phyloP scores from a whole-genome alignment of 2,888 invertebrate species.

The Hydrotaea diabolus region DNA sequence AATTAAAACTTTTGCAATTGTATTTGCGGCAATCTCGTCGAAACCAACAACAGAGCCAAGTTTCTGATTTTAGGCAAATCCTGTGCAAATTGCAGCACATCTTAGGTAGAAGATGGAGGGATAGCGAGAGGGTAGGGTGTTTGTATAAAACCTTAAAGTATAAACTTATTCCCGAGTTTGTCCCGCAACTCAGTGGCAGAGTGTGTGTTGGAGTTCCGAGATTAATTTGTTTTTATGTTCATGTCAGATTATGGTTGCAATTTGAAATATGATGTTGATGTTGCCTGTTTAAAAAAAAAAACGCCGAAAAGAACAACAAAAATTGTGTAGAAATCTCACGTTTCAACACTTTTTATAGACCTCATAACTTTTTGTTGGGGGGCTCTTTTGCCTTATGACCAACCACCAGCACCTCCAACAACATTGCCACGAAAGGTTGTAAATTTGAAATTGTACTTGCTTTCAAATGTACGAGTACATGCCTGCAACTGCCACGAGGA shows the following conservation, averaged over 20 bases:
- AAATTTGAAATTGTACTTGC: not conserved
- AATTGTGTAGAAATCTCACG: conserved; percentile 1
- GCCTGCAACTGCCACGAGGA: not conserved
- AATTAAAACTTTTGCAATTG: conserved; percentile 12
- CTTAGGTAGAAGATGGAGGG: not conserved
- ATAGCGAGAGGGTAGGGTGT: not conserved
- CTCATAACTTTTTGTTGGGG: not conserved
- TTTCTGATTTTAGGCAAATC: not conserved
- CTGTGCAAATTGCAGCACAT: not conserved
- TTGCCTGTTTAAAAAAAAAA: too few relatives aligned
- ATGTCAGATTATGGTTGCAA: conserved; percentile 12
- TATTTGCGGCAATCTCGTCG: conserved; percentile 14
- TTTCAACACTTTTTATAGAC: not conserved
- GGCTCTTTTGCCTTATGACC: too few relatives aligned
- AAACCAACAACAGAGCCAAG: not conserved
- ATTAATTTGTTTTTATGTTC: conserved; percentile 15
- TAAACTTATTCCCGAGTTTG: not conserved
- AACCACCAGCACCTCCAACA: not conserved
- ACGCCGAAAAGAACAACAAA: too few relatives aligned
- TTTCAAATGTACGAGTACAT: not conserved
- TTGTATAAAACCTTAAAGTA: not conserved
- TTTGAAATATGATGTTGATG: not conserved
- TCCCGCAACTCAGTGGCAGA: too few relatives aligned
- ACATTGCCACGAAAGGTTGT: not conserved
- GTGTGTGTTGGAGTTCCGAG: not conserved